phyloP scores from a whole-genome alignment of 2,888 invertebrate species.

The Melikaiella ostensackeni region DNA sequence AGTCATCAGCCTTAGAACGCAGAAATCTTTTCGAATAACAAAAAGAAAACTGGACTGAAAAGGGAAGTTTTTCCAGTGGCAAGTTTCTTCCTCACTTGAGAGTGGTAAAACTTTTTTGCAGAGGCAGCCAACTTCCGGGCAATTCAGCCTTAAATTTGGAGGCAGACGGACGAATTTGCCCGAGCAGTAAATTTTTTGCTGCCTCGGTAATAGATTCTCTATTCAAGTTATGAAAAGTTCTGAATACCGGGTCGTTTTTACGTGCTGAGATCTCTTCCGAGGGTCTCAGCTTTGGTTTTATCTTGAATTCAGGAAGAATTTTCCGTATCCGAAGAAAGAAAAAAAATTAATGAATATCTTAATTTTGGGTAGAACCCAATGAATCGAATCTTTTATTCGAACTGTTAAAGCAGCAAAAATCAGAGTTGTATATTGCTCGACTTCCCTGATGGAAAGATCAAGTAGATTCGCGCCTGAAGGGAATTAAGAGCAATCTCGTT shows the following conservation, averaged over 20 bases:
- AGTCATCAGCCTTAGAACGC: background rate
- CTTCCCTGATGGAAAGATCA: conserved; percentile 3
- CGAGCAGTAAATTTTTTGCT: background rate
- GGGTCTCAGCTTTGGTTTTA: background rate
- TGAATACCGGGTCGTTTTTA: background rate
- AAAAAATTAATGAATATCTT: background rate
- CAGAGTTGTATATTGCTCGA: background rate
- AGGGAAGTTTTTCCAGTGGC: background rate
- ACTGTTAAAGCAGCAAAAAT: background rate
- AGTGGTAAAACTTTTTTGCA: background rate
- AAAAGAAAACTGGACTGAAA: background rate
- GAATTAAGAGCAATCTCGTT: conserved; percentile 5
- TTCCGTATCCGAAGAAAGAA: too few relatives aligned
- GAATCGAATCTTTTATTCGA: background rate
- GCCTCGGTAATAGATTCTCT: background rate
- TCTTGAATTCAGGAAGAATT: background rate
- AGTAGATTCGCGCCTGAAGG: background rate
- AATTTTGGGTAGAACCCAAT: background rate
- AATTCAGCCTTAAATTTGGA: background rate
- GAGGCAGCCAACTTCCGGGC: background rate
- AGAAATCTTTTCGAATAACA: background rate
- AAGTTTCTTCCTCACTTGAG: background rate
- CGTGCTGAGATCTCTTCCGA: background rate
- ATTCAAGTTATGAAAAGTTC: background rate
- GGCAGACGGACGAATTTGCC: background rate